phyloP scores from a whole-genome alignment of 2,113 vertebrate species.

The Azemiops feae region DNA sequence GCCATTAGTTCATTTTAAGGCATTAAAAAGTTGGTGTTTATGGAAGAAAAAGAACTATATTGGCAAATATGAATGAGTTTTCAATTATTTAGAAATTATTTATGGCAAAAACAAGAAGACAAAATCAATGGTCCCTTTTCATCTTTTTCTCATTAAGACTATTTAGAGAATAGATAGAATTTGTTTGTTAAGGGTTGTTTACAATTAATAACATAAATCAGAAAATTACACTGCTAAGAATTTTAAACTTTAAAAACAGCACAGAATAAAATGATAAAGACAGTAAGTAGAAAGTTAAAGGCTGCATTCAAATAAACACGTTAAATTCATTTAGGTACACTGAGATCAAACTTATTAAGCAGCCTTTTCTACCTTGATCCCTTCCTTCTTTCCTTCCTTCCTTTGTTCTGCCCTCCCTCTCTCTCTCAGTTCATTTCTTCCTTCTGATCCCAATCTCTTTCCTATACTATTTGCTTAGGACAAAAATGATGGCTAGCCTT shows the following conservation, averaged over 20 bases:
- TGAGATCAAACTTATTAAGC: background rate
- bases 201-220: constrained; percentile 22
- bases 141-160: constrained; percentile 20
- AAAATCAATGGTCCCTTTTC: background rate
- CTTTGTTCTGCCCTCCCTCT: too few species aligned
- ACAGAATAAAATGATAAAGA: background rate
- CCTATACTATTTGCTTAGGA: background rate
- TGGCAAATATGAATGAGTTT: constrained; percentile 34
- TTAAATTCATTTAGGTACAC: background rate
- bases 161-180: background rate
- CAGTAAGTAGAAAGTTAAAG: background rate
- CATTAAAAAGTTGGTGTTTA: constrained; percentile 51
- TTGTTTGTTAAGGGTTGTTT: background rate
- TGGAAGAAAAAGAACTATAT: constrained; percentile 9
- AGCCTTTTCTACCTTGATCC: background rate
- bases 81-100: constrained; percentile 26
- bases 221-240: background rate
- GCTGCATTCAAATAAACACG: background rate
- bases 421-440: too few species aligned
- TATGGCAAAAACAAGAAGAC: background rate
- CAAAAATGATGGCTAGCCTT: constrained; percentile 14
- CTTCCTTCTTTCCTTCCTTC: background rate
- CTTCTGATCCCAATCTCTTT: background rate
- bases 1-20: constrained; percentile 52
- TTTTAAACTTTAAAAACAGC: background rate